These are phyloP conservation scores for Psittacus erithacus DNA, from an alignment of 2,113 vertebrate genomes.

Conservation along the genomic window DNA sequence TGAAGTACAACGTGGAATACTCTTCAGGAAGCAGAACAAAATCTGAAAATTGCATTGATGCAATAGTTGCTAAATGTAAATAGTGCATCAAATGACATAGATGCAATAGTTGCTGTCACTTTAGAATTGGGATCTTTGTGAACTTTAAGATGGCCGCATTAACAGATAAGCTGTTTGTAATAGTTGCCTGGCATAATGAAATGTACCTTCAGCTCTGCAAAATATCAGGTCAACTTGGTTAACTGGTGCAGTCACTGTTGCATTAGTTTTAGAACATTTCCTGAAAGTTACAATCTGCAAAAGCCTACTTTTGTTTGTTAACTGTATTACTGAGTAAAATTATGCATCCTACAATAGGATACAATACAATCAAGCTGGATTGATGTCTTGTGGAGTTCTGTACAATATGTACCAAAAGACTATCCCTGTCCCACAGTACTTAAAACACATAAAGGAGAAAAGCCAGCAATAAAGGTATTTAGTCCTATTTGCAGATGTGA, in stretches of 20 bases:
- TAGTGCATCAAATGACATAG: neutral
- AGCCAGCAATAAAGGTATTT: neutral
- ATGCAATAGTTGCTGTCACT: neutral
- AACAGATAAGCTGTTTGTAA: neutral
- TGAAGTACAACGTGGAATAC: neutral
- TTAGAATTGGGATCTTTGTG: neutral
- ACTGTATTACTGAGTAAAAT: neutral
- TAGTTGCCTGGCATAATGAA: neutral
- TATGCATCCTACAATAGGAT: neutral
- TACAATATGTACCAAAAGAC: neutral
- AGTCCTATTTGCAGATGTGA: neutral
- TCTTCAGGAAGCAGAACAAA: neutral
- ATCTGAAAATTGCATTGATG: neutral
- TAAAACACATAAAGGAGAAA: neutral
- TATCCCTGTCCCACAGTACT: neutral
- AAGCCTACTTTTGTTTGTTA: neutral
- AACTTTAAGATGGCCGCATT: neutral
- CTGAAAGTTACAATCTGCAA: neutral
- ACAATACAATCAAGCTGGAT: neutral
- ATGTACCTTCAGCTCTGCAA: neutral
- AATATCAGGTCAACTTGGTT: slow-evolving; percentile 1
- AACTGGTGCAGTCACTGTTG: neutral
- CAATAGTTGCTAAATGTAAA: neutral
- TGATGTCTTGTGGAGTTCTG: neutral
- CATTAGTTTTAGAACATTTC: neutral